A percentile compares a stretch with the other conserved stretches of the same genome.
phyloP scores from a whole-genome alignment of 2,888 invertebrate species.

The Xylophagus ater region DNA sequence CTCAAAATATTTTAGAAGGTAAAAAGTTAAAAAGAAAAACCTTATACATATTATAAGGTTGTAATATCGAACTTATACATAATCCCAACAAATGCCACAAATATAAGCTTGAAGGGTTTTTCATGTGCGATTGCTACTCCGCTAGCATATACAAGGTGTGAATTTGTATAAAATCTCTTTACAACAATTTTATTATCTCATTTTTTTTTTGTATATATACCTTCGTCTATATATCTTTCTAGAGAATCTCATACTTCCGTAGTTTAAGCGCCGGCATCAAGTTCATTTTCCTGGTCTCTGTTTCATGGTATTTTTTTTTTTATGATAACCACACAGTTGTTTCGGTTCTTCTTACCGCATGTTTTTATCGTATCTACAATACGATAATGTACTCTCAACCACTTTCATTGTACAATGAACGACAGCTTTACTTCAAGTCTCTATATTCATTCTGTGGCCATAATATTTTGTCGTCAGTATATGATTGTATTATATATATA shows the following conservation, averaged over 20 bases:
- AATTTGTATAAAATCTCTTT: conserved; percentile 15
- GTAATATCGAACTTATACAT: no score
- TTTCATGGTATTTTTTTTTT: no score
- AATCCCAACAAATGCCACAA: no score
- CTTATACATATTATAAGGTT: no score
- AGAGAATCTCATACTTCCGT: no score
- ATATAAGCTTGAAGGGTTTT: not conserved
- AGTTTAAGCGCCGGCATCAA: no score
- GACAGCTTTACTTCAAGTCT: no score
- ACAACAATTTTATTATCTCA: conserved; percentile 15
- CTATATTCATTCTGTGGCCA: no score
- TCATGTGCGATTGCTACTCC: not conserved
- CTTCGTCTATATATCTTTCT: no score
- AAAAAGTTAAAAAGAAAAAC: no score
- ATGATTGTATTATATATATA: not conserved
- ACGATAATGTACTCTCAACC: conserved; percentile 13
- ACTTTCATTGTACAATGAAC: conserved; percentile 5
- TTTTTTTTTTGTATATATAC: no score
- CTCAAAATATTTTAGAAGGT: no score
- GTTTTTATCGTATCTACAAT: conserved; percentile 15
- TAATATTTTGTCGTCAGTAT: not conserved
- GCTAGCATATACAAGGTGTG: conserved; percentile 6
- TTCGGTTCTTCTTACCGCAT: conserved; percentile 13
- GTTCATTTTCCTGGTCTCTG: conserved; percentile 10
- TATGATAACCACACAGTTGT: conserved; percentile 15